phyloP scores from a whole-genome alignment of 2,113 vertebrate species.

The Elachura formosa region DNA sequence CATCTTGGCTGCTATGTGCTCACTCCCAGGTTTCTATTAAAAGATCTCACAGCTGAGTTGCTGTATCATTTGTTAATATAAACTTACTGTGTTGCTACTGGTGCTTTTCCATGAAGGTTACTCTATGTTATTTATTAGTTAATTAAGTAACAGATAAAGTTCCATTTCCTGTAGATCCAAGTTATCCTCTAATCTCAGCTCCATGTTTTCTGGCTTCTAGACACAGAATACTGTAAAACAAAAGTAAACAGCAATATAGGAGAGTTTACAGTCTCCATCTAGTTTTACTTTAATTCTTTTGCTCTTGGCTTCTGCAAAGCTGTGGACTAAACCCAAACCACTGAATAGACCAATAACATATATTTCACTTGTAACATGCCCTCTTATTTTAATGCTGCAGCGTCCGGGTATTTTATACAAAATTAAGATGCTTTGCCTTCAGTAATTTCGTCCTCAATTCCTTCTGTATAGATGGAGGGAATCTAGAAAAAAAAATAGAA shows the following conservation, averaged over 20 bases:
- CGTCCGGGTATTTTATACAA: not conserved
- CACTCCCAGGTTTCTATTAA: not conserved
- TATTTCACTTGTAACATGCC: slow-evolving; percentile 19
- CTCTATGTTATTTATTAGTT: slow-evolving; percentile 50
- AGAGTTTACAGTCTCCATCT: not conserved
- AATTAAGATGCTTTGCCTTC: not conserved
- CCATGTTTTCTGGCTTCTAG: slow-evolving; percentile 4
- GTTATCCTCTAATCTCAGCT: slow-evolving; percentile 34
- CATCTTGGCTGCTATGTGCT: not conserved
- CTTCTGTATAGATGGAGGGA: not conserved
- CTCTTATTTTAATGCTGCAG: slow-evolving; percentile 19
- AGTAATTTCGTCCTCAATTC: slow-evolving; percentile 11
- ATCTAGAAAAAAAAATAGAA: not conserved
- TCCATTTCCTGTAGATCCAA: slow-evolving; percentile 38
- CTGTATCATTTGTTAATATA: slow-evolving; percentile 30
- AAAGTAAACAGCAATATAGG: not conserved
- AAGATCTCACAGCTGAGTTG: not conserved
- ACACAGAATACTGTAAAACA: slow-evolving; percentile 9
- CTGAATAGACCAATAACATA: not conserved
- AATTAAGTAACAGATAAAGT: slow-evolving; percentile 50
- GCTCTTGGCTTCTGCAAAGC: slow-evolving; percentile 13
- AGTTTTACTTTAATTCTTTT: slow-evolving; percentile 15
- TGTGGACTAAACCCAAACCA: slow-evolving; percentile 49
- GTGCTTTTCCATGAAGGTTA: slow-evolving; percentile 4
- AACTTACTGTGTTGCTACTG: not conserved